Evolutionary conservation across 2,797 vertebrate genomes (phyloP).

Genomic region (Argentina silus): DNA sequence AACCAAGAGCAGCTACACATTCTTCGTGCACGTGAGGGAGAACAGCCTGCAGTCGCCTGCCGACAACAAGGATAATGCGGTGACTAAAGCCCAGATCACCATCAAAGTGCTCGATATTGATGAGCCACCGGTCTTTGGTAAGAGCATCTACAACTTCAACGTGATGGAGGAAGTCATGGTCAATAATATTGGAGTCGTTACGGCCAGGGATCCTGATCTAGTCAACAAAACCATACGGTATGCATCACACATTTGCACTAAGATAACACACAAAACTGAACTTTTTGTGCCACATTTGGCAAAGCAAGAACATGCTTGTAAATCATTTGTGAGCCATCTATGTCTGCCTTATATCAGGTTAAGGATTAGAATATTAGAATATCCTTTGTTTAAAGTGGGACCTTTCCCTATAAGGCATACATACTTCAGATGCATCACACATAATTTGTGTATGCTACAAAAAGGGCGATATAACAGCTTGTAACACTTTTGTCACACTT

Average conservation of each 20-base stretch:
- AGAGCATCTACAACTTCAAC: conserved; percentile 78
- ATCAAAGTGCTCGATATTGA: conserved; percentile 87
- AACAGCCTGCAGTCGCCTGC: conserved; percentile 65
- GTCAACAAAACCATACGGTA: conserved; percentile 81
- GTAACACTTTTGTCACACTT: no score
- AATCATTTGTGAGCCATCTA: no score
- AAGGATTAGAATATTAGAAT: no score
- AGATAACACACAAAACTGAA: no score
- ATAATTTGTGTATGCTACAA: no score
- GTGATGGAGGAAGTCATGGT: conserved; percentile 78
- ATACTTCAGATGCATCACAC: no score
- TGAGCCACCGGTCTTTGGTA: conserved; percentile 86
- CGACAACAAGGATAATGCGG: conserved; percentile 59
- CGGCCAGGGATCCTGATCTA: conserved; percentile 84
- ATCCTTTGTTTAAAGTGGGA: no score
- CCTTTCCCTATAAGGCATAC: no score
- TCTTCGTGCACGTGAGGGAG: conserved; percentile 82
- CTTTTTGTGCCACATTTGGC: no score
- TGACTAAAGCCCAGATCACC: conserved; percentile 75
- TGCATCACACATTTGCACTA: not conserved
- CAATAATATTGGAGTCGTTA: conserved; percentile 76
- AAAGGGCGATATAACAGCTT: no score
- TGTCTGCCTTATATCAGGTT: no score
- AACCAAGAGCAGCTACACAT: conserved; percentile 70
- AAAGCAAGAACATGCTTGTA: no score